Evolutionary conservation across 2,113 vertebrate species (phyloP), one percentile per base, ranked within the genome.

Genomic region (Smithornis capensis): DNA sequence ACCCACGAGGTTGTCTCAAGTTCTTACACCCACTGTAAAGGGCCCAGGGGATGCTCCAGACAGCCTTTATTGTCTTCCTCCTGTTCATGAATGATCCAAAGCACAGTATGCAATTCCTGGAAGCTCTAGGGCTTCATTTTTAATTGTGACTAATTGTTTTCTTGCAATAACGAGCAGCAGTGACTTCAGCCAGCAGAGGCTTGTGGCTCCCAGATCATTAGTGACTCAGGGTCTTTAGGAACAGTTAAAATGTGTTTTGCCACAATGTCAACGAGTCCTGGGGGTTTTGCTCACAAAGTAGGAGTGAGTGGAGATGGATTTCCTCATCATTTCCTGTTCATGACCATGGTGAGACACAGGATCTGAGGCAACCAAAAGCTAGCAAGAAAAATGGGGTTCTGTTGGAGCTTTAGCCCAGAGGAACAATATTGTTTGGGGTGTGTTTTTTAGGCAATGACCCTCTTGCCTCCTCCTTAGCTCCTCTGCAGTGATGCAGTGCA

Each of bases 61-160:
- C 5, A 2, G 53, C n/a, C 63, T 19, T 65, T 88, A 53, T 63
- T 83, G 65, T 83, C 63, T 77, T 77, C 45, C 42, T 86, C 50
- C 45, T 77, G 25, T 55, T 92, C 68, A 22, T 59, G 71, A 89
- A 89, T 89, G 92, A 86, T 93, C 94, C 89, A 77, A 67, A 70
- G 68, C 70, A 25, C 59, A 50, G 68, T 35, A 80, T 92, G 59
- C 90, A 90, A 27, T 94, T 96, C 83, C 94, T 90, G 63, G 76
- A 93, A 96, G 80, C 83, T 83, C 60, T 25, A 25, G 76, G 45
- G 71, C 68, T 93, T 94, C 0, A 0, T 67, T 93, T 95, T 92
- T 86, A 52, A 63, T 95, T 74, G 59, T 81, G 56, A 52, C 86
- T 90, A 80, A 90, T 93, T 89, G 59, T 90, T 94, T 87, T 90